A percentile compares a stretch with the other conserved stretches of the same genome.
These are phyloP conservation scores for Tetrax tetrax DNA, from an alignment of 2,113 vertebrate species.

Conservation along the genomic window DNA sequence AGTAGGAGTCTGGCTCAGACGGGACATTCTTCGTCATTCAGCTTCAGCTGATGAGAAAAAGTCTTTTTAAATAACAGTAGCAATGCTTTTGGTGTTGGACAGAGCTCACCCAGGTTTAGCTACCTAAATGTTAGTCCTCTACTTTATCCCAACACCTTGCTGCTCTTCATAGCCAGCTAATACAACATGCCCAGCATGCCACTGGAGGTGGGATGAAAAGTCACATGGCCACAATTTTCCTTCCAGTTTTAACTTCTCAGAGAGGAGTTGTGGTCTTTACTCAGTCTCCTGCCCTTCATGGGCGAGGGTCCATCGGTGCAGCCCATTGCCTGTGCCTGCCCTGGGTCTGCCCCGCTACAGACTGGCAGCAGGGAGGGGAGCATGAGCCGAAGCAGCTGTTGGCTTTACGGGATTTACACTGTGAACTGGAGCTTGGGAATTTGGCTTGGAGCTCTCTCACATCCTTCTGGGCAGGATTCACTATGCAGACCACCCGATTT, in stretches of 20 bases:
- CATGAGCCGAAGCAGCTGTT: neutral
- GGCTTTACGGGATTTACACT: neutral
- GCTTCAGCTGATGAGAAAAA: neutral
- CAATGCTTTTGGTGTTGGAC: neutral
- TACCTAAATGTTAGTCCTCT: neutral
- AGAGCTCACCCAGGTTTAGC: neutral
- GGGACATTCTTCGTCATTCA: neutral
- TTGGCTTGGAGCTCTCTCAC: neutral
- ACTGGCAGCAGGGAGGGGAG: neutral
- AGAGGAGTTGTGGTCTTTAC: neutral
- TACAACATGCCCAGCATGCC: neutral
- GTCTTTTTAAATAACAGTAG: neutral
- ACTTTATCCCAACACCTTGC: neutral
- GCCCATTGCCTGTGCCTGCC: neutral
- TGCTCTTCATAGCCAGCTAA: neutral
- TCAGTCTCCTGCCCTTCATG: neutral
- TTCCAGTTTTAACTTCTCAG: neutral
- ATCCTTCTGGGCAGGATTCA: neutral
- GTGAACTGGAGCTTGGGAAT: neutral
- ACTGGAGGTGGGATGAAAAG: neutral
- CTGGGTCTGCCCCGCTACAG: neutral
- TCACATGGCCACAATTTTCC: neutral
- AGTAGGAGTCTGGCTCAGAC: neutral
- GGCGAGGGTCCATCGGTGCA: neutral
- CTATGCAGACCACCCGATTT: neutral